Percentiles rank a stretch among this genome's conserved stretches.
Conservation (phyloP, 2,888 invertebrate species). For the Nemurella pictetii region DNA sequence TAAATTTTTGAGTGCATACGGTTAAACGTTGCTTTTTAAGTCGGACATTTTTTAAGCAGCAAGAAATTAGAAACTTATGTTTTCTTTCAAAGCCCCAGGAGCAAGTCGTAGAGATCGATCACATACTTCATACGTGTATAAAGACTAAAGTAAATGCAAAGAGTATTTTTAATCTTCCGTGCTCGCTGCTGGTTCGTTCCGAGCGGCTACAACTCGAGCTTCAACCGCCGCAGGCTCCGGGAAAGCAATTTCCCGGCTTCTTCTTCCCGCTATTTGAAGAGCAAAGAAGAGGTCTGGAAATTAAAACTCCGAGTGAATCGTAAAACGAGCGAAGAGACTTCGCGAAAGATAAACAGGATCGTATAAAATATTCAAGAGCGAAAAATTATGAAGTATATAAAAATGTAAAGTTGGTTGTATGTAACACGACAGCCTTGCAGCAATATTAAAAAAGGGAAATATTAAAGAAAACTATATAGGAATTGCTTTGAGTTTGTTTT, state of each 20-base stretch:
- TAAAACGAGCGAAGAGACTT: constrained; percentile 19
- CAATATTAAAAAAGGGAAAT: background rate
- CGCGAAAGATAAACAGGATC: constrained; percentile 3
- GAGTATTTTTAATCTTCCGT: background rate
- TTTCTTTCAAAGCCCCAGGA: no score
- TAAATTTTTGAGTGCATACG: no score
- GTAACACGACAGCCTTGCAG: background rate
- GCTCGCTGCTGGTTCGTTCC: background rate
- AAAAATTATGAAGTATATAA: constrained; percentile 13
- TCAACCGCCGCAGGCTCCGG: background rate
- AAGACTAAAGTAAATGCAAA: background rate
- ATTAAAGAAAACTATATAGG: no score
- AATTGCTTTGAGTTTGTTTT: no score
- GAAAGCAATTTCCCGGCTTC: constrained; percentile 35
- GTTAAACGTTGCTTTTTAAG: no score
- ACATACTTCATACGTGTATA: no score
- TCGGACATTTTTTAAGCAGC: no score
- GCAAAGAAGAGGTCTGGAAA: constrained; percentile 34
- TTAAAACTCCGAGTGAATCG: constrained; percentile 17
- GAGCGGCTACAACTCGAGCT: background rate
- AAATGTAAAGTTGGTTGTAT: constrained; percentile 11
- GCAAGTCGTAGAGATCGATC: no score
- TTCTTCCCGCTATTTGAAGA: constrained; percentile 33
- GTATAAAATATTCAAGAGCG: constrained; percentile 13
- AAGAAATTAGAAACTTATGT: no score